phyloP scores from a whole-genome alignment of 2,113 vertebrate genomes.

The Sciurus niger region DNA sequence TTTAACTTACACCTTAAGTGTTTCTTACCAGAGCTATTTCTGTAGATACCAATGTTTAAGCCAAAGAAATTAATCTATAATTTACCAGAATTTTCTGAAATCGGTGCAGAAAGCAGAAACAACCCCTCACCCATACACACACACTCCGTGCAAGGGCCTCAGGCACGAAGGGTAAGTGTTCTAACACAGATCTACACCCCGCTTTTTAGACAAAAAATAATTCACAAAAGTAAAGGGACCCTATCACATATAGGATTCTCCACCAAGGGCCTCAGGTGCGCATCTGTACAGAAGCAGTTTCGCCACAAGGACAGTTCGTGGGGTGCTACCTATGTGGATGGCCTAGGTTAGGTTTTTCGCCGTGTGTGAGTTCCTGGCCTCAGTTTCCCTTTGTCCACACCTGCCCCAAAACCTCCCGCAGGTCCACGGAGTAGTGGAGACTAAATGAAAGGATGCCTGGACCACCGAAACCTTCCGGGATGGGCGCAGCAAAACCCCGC shows the following conservation, averaged over 20 bases:
- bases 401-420: not conserved
- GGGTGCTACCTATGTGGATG: not conserved
- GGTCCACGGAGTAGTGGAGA: not conserved
- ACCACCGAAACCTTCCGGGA: rapidly evolving
- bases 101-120: not conserved
- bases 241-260: not conserved
- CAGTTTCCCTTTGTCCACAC: not conserved
- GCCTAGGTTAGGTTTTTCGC: not conserved
- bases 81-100: not conserved
- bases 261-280: not conserved
- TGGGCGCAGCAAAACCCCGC: not conserved
- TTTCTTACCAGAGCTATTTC: too few relatives aligned
- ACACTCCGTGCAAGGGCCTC: too few relatives aligned
- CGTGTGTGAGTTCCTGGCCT: not conserved
- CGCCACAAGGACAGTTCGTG: not conserved
- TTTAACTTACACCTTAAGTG: too few relatives aligned
- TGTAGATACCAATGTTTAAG: too few relatives aligned
- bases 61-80: not conserved
- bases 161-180: too few relatives aligned
- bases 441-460: not conserved
- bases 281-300: not conserved
- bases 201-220: not conserved
- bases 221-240: not conserved
- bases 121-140: too few relatives aligned
- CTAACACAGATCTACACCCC: too few relatives aligned